A percentile compares a stretch with the other conserved stretches of the same genome.
phyloP scores from a whole-genome alignment of 2,888 invertebrate genomes.

The Heliconius erato region DNA sequence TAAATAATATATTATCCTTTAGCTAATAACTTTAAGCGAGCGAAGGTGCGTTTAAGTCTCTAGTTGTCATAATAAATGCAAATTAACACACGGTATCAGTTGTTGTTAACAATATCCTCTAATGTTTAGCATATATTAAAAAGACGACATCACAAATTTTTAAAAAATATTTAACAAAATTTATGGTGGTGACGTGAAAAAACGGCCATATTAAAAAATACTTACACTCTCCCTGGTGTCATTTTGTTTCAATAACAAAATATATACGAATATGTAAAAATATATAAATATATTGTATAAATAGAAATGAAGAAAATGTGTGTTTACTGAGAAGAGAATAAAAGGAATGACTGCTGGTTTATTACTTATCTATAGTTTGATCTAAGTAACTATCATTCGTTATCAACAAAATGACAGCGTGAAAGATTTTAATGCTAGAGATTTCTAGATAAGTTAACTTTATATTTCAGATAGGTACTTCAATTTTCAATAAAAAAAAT shows the following conservation, averaged over 20 bases:
- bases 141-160: not conserved
- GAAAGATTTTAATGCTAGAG: constrained; percentile 18
- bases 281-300: no score
- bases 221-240: constrained; percentile 29
- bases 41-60: not conserved
- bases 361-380: constrained; percentile 28
- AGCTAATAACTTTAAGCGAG: not conserved
- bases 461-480: not conserved
- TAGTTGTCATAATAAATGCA: not conserved
- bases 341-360: constrained; percentile 17
- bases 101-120: not conserved
- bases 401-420: constrained; percentile 38
- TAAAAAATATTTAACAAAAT: no score
- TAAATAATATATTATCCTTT: no score
- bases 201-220: not conserved
- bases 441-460: constrained; percentile 36
- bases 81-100: not conserved
- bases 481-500: not conserved
- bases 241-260: not conserved
- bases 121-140: not conserved
- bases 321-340: not conserved
- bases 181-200: not conserved
- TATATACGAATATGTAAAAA: not conserved
- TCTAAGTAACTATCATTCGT: constrained; percentile 13
- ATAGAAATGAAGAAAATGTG: not conserved